These are phyloP conservation scores for Hippolais icterina DNA, from an alignment of 2,113 vertebrate species.

Conservation along the genomic window DNA sequence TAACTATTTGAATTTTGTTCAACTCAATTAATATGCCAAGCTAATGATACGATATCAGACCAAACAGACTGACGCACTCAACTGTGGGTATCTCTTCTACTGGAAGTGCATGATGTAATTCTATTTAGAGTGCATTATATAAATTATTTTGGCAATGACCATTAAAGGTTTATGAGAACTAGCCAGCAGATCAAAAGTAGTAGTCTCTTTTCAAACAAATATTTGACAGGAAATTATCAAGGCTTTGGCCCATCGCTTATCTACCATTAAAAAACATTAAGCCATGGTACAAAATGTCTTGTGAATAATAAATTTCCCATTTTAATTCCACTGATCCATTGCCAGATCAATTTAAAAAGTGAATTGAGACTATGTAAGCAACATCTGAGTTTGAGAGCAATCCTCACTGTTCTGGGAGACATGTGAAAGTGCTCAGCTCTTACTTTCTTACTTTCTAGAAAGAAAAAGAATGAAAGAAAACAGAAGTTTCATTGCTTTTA, in stretches of 20 bases:
- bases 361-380: neutral
- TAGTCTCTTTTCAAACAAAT: conserved; percentile 32
- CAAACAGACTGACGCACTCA: neutral
- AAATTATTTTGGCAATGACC: conserved; percentile 55
- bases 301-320: conserved; percentile 19
- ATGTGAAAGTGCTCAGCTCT: neutral
- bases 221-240: conserved; percentile 43
- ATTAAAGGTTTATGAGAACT: conserved; percentile 53
- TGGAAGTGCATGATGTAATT: conserved; percentile 36
- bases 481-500: neutral
- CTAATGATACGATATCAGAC: neutral
- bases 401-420: neutral
- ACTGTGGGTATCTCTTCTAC: neutral
- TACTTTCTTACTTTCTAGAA: neutral
- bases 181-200: conserved; percentile 35
- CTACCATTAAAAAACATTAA: conserved; percentile 49
- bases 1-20: neutral
- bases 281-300: conserved; percentile 16
- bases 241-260: neutral
- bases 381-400: neutral
- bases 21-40: neutral
- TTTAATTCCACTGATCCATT: conserved; percentile 6
- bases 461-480: neutral
- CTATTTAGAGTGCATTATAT: conserved; percentile 42
- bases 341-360: conserved; percentile 43